Conservation (phyloP, 1,140 invertebrate species). For the Trialeurodes vaporariorum region DNA sequence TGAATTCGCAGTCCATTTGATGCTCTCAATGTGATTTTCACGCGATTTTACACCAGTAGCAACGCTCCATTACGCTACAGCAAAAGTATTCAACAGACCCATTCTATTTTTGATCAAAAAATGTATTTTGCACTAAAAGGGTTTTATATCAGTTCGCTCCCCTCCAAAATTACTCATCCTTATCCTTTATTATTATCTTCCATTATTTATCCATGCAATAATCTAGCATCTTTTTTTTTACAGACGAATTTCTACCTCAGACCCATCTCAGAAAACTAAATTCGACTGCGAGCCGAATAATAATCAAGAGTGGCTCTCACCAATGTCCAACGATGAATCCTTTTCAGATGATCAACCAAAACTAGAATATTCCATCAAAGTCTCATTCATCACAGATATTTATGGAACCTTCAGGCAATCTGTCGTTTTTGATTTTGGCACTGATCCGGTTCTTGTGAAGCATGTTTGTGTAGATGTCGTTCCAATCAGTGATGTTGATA, state of each 20-base stretch:
- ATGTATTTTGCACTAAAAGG: no score
- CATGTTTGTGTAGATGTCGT: constrained; percentile 67
- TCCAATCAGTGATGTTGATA: constrained; percentile 51
- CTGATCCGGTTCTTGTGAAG: constrained; percentile 53
- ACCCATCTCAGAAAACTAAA: constrained; percentile 15
- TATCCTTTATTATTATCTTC: no score
- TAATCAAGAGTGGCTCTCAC: constrained; percentile 45
- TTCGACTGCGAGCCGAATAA: constrained; percentile 25
- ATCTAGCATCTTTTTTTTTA: neutral
- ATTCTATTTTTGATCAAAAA: no score
- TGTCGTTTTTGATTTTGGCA: constrained; percentile 65
- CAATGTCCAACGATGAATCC: constrained; percentile 7
- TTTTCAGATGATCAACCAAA: constrained; percentile 15
- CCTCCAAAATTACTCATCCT: no score
- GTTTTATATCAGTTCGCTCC: no score
- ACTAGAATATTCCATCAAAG: constrained; percentile 46
- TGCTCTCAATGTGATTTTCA: no score
- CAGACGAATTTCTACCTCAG: constrained; percentile 14
- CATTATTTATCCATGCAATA: no score
- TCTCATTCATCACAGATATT: constrained; percentile 57
- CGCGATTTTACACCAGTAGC: no score
- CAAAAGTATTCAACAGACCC: no score
- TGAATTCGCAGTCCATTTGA: no score
- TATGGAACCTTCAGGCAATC: constrained; percentile 73
- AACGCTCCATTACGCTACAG: no score